Evolutionary conservation across 53 echinoderm and acorn worm species (phyloP), one percentile per base, ranked within the genome.

Genomic region (Arbacia lixula): DNA sequence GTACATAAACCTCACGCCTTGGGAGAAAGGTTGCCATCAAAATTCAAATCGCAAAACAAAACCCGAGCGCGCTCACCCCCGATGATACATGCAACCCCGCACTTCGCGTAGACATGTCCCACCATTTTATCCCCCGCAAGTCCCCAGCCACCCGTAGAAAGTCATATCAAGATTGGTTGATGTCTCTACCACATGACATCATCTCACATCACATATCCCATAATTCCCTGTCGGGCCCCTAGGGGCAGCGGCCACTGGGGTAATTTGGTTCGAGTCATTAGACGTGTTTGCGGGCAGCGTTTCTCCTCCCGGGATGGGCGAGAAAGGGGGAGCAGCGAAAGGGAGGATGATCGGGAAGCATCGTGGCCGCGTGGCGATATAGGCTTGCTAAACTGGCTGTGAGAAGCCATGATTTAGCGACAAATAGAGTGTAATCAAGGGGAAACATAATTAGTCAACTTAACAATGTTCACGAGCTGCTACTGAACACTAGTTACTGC

Each of bases 211-310:
- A 14, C 51, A 5, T 74, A 74, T 74, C 74, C 74, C 74, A 74
- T 74, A 74, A 74, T 74, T 50, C 74, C 71, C 53, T 30, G 19
- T 33, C 74, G 5, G 5, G 20, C 33, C 74, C 49, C 74, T 20
- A 2, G 74, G 74, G 74, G 34, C 20, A 0, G 42, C 22, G 74
- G 74, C 52, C 74, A 53, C 74, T 32, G 50, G 74, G 74, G 74
- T 74, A 74, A 74, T 74, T 74, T 74, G 74, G 74, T 53, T 74
- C 52, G 46, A 74, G 74, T 74, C 74, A 74, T 74, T 74, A 52
- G 74, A 53, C 53, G 74, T 50, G 74, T 50, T 51, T 69, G 69
- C 69, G 69, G 69, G 74, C 74, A 43, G 74, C 49, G 42, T 53
- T 74, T 9, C 32, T 50, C 53, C 51, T 53, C 53, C 25, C 8